These are phyloP conservation scores for Papilio dardanus DNA, from an alignment of 1,140 invertebrate genomes.

Conservation along the genomic window DNA sequence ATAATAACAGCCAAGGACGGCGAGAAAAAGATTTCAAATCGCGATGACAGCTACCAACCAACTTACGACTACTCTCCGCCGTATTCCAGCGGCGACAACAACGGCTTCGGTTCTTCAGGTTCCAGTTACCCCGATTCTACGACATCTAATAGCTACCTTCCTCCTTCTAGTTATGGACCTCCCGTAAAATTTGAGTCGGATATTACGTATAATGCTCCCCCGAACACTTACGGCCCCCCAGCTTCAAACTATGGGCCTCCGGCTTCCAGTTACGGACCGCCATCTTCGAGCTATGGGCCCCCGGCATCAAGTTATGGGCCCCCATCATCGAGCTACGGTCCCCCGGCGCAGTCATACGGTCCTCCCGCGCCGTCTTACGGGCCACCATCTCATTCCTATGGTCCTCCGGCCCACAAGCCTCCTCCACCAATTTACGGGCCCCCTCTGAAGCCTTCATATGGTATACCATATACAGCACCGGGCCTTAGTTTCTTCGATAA, in stretches of 20 bases:
- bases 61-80: conserved; percentile 72
- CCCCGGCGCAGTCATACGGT: conserved; percentile 74
- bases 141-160: conserved; percentile 55
- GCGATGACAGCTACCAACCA: conserved; percentile 68
- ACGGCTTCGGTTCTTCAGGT: conserved; percentile 58
- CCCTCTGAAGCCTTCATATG: conserved; percentile 70
- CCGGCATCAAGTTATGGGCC: conserved; percentile 73
- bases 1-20: conserved; percentile 77
- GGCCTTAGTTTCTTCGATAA: conserved; percentile 83
- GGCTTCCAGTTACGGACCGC: conserved; percentile 60
- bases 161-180: conserved; percentile 57
- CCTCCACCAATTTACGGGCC: conserved; percentile 77
- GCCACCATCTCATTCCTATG: conserved; percentile 61
- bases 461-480: conserved; percentile 82
- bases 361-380: conserved; percentile 62
- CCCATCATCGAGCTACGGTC: conserved; percentile 73
- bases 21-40: conserved; percentile 73
- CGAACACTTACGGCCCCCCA: conserved; percentile 68
- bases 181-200: conserved; percentile 72
- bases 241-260: conserved; percentile 65
- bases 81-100: conserved; percentile 53
- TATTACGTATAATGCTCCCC: conserved; percentile 66
- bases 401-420: conserved; percentile 70
- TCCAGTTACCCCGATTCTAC: conserved; percentile 50
- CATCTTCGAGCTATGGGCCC: conserved; percentile 54